Evolutionary conservation across 2,113 vertebrate species (phyloP), one percentile per base, ranked within the genome.

Genomic region (Dolichotis patagonum): DNA sequence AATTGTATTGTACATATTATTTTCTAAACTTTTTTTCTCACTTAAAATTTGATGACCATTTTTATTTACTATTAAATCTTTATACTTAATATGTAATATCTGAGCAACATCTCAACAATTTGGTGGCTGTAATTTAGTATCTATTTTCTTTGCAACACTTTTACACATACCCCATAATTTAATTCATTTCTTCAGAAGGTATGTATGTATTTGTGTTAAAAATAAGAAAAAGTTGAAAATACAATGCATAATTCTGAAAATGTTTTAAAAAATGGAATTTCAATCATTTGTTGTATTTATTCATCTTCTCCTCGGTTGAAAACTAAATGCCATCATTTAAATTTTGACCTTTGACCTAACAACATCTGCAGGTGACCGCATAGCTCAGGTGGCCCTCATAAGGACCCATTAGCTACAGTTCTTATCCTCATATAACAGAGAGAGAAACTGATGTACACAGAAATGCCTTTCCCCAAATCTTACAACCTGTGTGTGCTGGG

Each of bases 1-100:
- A 14, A 73, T 88, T 83, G 1, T 19, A 54, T 52, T 63, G 1
- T 77, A n/a, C 56, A 85, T 88, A 49, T 20, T 85, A 35, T 88
- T 71, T 88, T 69, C 58, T 71, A 71, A 67, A 4, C 43, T 52
- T 12, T 5, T 89, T 92, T 86, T 38, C 84, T 97, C 75, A 52
- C 5, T 85, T n/a, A 84, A 24, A 56, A 85, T 83, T 95, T 94
- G 6, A 22, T 92, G 46, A 58, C 3, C 13, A 16, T 88, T 43
- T 96, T 96, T 87, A 14, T 32, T 96, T 87, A 77, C 75, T 11
- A 77, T 58, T 94, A 71, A 86, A 35, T 88, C 32, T 65, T 91
- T 78, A 41, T 65, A 56, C 41, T 96, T 95, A 41, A 46, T 87
- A 1, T 95, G 69, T 85, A 78, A 77, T 81, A 35, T 81, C 56